A percentile compares a stretch with the other conserved stretches of the same genome.
Evolutionary conservation across 2,113 vertebrate genomes (phyloP).

Genomic region (Oncorhynchus gorbuscha): DNA sequence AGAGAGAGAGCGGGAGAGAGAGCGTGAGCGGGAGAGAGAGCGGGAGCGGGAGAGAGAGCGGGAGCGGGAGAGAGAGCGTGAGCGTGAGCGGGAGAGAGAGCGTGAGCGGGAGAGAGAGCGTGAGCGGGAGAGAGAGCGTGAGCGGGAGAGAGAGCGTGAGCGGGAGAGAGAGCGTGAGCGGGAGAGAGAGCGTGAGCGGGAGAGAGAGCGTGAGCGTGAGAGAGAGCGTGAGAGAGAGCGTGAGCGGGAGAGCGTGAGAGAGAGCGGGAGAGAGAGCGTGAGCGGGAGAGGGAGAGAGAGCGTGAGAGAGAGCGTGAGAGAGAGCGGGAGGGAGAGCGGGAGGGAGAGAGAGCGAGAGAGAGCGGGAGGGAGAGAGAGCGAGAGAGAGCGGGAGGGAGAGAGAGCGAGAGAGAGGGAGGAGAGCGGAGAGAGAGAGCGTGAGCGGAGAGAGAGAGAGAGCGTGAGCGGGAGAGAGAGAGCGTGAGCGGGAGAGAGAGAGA

Average conservation of each 20-base stretch:
- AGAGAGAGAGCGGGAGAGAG: too few species aligned
- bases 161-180: background rate
- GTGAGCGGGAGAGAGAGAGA: too few species aligned
- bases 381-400: too few species aligned
- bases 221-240: background rate
- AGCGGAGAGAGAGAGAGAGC: too few species aligned
- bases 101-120: background rate
- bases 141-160: background rate
- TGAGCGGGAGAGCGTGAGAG: background rate
- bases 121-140: background rate
- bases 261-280: background rate
- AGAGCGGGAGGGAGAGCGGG: background rate
- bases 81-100: too few species aligned
- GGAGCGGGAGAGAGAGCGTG: background rate
- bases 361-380: background rate
- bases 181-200: background rate
- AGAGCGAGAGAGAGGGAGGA: too few species aligned
- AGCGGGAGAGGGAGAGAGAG: background rate
- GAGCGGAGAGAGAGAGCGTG: too few species aligned
- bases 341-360: slow-evolving; percentile 13
- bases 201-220: background rate
- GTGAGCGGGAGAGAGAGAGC: too few species aligned
- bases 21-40: too few species aligned
- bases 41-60: background rate
- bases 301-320: background rate